Evolutionary conservation across 2,113 vertebrate genomes (phyloP).

Genomic region (Talpa occidentalis): DNA sequence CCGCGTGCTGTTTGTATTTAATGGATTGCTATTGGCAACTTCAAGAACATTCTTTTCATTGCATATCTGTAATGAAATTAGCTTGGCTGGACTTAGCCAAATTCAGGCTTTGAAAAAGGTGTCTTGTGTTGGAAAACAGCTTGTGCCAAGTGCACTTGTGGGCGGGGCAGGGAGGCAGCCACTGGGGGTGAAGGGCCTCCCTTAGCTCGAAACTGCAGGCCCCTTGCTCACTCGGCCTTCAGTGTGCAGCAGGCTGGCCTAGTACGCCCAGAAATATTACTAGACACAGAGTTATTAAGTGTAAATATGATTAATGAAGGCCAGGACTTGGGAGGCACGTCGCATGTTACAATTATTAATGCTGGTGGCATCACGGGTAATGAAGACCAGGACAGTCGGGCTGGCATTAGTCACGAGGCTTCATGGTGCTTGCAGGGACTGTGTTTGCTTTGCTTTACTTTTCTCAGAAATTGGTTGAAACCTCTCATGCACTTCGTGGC

Average conservation of each 20-base stretch:
- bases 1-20: not conserved
- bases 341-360: constrained; percentile 16
- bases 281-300: not conserved
- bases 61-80: not conserved
- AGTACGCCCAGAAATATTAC: not conserved
- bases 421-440: not conserved
- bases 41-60: not conserved
- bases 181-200: not conserved
- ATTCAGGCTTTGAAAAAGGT: not conserved
- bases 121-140: not conserved
- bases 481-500: not conserved
- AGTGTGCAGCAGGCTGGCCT: not conserved
- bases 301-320: not conserved
- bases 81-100: not conserved
- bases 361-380: not conserved
- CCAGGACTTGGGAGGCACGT: not conserved
- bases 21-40: not conserved
- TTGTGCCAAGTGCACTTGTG: not conserved
- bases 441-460: constrained; percentile 9
- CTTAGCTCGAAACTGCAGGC: not conserved
- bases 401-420: not conserved
- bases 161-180: not conserved
- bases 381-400: not conserved
- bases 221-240: not conserved
- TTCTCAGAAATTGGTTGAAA: not conserved